phyloP scores from a whole-genome alignment of 2,888 invertebrate species.

The Unio delphinus region DNA sequence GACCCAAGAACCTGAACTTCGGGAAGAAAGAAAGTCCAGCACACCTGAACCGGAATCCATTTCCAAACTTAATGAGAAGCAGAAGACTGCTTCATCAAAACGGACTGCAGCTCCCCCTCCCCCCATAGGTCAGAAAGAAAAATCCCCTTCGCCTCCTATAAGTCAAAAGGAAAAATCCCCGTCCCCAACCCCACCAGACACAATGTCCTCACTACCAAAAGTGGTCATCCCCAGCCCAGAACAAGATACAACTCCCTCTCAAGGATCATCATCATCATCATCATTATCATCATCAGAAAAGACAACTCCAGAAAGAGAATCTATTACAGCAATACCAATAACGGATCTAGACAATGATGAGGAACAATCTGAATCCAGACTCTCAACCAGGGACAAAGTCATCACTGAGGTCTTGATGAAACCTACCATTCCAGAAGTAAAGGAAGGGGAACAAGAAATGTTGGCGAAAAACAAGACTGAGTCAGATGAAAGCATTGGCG shows the following conservation, averaged over 20 bases:
- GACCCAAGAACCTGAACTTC: too few relatives aligned
- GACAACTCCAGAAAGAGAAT: too few relatives aligned
- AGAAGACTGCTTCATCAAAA: constrained; percentile 12
- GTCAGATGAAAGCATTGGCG: constrained; percentile 56
- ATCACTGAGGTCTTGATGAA: too few relatives aligned
- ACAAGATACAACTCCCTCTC: background rate
- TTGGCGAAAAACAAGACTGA: constrained; percentile 39
- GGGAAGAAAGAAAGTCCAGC: constrained; percentile 1
- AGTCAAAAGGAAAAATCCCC: background rate
- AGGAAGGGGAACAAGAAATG: constrained; percentile 4
- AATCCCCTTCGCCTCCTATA: background rate
- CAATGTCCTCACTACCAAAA: constrained; percentile 27
- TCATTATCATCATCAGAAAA: too few relatives aligned
- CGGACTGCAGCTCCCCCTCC: constrained; percentile 1
- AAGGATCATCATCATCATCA: background rate
- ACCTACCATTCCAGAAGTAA: constrained; percentile 1
- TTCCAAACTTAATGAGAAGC: constrained; percentile 1
- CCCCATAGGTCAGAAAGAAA: background rate
- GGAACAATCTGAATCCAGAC: too few relatives aligned
- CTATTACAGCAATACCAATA: too few relatives aligned
- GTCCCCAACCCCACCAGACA: constrained; percentile 1
- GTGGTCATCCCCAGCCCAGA: constrained; percentile 5
- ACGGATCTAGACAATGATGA: too few relatives aligned
- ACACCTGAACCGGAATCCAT: constrained; percentile 10
- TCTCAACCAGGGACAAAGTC: too few relatives aligned